Evolutionary conservation across 2,113 vertebrate genomes (phyloP), one percentile per base, ranked within the genome.

Genomic region (Eulacestoma nigropectus): DNA sequence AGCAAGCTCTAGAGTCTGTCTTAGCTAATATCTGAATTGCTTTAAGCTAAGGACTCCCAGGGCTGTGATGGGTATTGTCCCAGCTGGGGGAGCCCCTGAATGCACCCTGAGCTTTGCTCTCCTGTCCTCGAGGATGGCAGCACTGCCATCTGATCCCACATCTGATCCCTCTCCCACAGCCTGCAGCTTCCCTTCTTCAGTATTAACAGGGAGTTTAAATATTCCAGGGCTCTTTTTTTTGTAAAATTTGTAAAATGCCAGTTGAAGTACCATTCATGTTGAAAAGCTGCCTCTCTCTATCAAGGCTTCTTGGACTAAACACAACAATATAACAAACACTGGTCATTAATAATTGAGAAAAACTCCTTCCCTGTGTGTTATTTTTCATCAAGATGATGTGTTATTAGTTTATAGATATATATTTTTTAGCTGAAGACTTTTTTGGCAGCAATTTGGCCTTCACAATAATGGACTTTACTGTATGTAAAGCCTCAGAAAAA

Each of bases 401-500:
- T 83, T 96, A 90, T 89, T 94, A 87, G 53, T 92, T 96, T 83
- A 87, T 23, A 94, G 62, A 73, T 67, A 82, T 13, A 77, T 78
- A 76, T 83, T 72, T 93, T 84, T 85, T 76, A 87, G 90, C 78
- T 86, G 84, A 94, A 95, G 87, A 63, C 35, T 86, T 95, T 86
- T 95, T 77, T 63, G 94, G 79, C 90, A 94, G 79, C 74, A 76
- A 93, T 96, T 95, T 92, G 82, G 87, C 84, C 85, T 92, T 96
- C 87, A 75, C 68, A 83, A 74, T 92, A 95, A 93, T 77, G 77
- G 87, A 87, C 94, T 96, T 96, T 23, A 90, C 60, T 90, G 63
- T 91, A 93, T 88, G 93, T 59, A 94, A 93, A 97, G 75, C 93
- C 89, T 91, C 94, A 84, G 79, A 47, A 94, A 92, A 95, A 87